Evolutionary conservation across 2,888 invertebrate species (phyloP).

Genomic region (Cryptosula pallasiana): DNA sequence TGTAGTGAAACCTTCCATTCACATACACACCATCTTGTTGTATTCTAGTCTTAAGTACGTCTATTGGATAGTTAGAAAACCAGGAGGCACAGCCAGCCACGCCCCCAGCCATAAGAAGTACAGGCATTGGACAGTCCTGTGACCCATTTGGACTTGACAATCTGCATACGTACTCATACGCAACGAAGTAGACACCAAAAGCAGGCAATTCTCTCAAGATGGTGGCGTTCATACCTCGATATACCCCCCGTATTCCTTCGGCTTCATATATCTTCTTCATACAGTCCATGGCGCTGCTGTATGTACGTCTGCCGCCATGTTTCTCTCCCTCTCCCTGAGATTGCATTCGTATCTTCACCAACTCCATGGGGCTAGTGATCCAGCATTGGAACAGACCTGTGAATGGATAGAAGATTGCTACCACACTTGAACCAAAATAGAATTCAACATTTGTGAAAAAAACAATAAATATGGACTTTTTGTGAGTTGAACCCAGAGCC

Average conservation of each 20-base stretch:
- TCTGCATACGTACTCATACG: slow-evolving; percentile 63
- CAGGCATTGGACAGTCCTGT: slow-evolving; percentile 26
- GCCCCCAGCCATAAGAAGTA: slow-evolving; percentile 73
- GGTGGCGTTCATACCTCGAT: slow-evolving; percentile 58
- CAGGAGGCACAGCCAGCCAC: slow-evolving; percentile 79
- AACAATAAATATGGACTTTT: too few relatives aligned
- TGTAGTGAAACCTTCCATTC: slow-evolving; percentile 33
- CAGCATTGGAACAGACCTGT: not conserved
- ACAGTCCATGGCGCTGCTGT: slow-evolving; percentile 1
- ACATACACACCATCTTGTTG: slow-evolving; percentile 58
- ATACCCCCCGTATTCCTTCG: slow-evolving; percentile 52
- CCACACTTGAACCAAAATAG: too few relatives aligned
- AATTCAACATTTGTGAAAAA: too few relatives aligned
- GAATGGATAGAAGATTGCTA: too few relatives aligned
- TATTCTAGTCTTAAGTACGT: slow-evolving; percentile 81
- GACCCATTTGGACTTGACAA: slow-evolving; percentile 23
- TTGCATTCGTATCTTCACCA: slow-evolving; percentile 24
- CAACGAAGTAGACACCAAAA: slow-evolving; percentile 77
- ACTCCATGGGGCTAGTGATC: slow-evolving; percentile 22
- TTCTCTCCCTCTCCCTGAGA: slow-evolving; percentile 10
- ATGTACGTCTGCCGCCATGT: not conserved
- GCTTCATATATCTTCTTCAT: slow-evolving; percentile 45
- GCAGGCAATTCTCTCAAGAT: slow-evolving; percentile 70
- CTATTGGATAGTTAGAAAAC: slow-evolving; percentile 78
- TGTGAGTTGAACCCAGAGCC: too few relatives aligned